Evolutionary conservation across 2,797 vertebrate species (phyloP).

Genomic region (Sebastes wilsoni): DNA sequence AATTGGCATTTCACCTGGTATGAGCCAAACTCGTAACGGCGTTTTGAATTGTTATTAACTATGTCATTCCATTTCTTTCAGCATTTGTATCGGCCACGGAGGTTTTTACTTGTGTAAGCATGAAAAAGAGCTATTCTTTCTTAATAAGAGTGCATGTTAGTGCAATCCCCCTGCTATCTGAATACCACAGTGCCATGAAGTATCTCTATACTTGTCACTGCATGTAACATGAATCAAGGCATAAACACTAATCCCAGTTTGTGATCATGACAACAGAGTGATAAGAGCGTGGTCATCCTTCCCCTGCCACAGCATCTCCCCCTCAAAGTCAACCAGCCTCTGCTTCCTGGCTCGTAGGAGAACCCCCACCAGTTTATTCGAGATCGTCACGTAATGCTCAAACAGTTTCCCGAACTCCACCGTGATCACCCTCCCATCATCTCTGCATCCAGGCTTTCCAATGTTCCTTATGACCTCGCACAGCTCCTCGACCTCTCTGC

Average conservation of each 20-base stretch:
- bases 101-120: not conserved
- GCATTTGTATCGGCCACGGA: not conserved
- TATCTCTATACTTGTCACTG: not conserved
- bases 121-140: not conserved
- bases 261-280: slow-evolving; percentile 79
- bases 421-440: slow-evolving; percentile 55
- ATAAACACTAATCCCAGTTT: not conserved
- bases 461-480: slow-evolving; percentile 84
- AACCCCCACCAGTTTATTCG: slow-evolving; percentile 91
- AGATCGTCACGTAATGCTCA: slow-evolving; percentile 90
- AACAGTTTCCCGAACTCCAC: slow-evolving; percentile 89
- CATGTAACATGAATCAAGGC: not conserved
- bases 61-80: not conserved
- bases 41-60: not conserved
- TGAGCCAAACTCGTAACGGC: not conserved
- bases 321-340: slow-evolving; percentile 87
- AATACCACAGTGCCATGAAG: not conserved
- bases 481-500: slow-evolving; percentile 87
- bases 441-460: slow-evolving; percentile 69
- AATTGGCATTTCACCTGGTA: not conserved
- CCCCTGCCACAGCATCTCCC: slow-evolving; percentile 96
- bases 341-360: slow-evolving; percentile 90
- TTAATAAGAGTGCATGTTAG: not conserved
- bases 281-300: slow-evolving; percentile 87
- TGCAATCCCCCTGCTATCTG: not conserved